A percentile compares a stretch with the other conserved stretches of the same genome.
Evolutionary conservation across 2,113 vertebrate species (phyloP).

Genomic region (Baryphthengus martii): DNA sequence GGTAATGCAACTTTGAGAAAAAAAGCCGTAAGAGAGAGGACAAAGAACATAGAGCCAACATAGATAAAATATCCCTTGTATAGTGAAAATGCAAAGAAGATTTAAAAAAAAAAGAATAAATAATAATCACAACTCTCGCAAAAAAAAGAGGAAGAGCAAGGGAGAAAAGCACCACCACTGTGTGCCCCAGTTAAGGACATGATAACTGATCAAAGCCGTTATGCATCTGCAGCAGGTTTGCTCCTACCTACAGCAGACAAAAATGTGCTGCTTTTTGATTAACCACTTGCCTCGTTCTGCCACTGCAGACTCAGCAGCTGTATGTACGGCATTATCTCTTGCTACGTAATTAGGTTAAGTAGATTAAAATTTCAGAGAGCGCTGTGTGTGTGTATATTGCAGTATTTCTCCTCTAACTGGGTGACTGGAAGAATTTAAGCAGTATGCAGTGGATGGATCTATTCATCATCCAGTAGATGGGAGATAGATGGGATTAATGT

Average conservation of each 20-base stretch:
- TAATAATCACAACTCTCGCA: not conserved
- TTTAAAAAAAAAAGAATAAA: not conserved
- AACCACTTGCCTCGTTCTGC: not conserved
- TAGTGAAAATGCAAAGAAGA: not conserved
- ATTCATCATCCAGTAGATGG: not conserved
- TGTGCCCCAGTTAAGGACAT: not conserved
- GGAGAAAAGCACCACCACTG: not conserved
- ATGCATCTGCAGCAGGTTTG: not conserved
- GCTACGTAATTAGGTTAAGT: not conserved
- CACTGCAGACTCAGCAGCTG: conserved; percentile 1
- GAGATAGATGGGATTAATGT: not conserved
- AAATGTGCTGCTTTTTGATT: not conserved
- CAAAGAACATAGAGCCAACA: not conserved
- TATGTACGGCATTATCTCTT: not conserved
- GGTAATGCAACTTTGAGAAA: not conserved
- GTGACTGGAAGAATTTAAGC: not conserved
- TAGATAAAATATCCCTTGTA: not conserved
- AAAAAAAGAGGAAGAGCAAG: not conserved
- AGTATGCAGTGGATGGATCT: not conserved
- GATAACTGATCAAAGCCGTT: not conserved
- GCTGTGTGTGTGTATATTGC: not conserved
- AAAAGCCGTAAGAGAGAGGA: not conserved
- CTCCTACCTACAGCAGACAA: not conserved
- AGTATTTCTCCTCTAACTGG: not conserved
- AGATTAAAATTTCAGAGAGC: not conserved